phyloP scores from a whole-genome alignment of 92 coral and sea anemone species.

The Porites evermanni region DNA sequence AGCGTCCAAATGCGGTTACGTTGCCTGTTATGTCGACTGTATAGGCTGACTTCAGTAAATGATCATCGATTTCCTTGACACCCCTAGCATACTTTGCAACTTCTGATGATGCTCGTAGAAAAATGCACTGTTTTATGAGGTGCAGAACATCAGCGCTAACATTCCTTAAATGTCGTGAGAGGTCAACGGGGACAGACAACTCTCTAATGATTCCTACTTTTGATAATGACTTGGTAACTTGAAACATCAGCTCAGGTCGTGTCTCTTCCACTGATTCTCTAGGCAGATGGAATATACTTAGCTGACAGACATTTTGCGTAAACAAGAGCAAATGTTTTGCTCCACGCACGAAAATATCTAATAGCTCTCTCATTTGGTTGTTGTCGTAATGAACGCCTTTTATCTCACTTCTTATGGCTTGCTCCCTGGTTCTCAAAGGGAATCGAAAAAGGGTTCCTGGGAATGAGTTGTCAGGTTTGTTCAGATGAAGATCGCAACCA shows the following conservation, averaged over 20 bases:
- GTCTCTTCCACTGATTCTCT: slow-evolving; percentile 22
- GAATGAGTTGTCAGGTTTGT: slow-evolving; percentile 50
- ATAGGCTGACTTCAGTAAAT: slow-evolving; percentile 55
- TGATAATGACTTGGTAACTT: slow-evolving; percentile 61
- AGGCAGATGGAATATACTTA: slow-evolving; percentile 59
- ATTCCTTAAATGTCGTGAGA: slow-evolving; percentile 16
- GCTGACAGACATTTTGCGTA: slow-evolving; percentile 79
- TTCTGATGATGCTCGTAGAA: slow-evolving; percentile 61
- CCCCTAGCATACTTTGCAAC: neutral
- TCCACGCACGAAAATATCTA: slow-evolving; percentile 68
- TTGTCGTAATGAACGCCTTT: slow-evolving; percentile 65
- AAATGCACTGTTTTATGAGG: slow-evolving; percentile 64
- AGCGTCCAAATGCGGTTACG: slow-evolving; percentile 41
- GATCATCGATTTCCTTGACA: neutral
- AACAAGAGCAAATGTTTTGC: slow-evolving; percentile 78
- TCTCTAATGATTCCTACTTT: slow-evolving; percentile 37
- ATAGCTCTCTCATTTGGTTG: slow-evolving; percentile 61
- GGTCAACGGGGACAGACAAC: slow-evolving; percentile 55
- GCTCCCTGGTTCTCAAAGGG: slow-evolving; percentile 76
- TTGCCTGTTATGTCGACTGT: slow-evolving; percentile 29
- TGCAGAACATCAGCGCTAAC: slow-evolving; percentile 46
- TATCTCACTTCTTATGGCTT: slow-evolving; percentile 74
- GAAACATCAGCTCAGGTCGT: slow-evolving; percentile 30
- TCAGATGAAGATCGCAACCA: slow-evolving; percentile 75
- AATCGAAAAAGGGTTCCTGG: slow-evolving; percentile 90